Conservation (phyloP, 2,888 invertebrate species). For the Bugulina stolonifera region DNA sequence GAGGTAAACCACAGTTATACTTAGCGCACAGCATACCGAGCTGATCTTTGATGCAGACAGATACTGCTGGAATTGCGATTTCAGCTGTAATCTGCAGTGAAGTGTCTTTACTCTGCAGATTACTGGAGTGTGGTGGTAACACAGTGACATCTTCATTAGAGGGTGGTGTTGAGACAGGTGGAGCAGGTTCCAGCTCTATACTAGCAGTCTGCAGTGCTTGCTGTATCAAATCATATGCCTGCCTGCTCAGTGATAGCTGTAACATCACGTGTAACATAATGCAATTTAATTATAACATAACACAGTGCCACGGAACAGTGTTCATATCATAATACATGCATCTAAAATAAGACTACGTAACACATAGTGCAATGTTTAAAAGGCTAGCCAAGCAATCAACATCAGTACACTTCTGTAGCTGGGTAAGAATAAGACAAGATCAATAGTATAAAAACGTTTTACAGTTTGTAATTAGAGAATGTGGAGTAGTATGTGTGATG, state of each 20-base stretch:
- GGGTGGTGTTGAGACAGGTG: not conserved
- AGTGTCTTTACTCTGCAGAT: not conserved
- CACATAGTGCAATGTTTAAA: too few species aligned
- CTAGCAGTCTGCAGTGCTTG: slow-evolving; percentile 43
- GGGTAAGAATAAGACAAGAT: too few species aligned
- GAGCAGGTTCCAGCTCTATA: too few species aligned
- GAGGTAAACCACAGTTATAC: too few species aligned
- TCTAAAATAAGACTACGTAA: too few species aligned
- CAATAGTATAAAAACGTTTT: too few species aligned
- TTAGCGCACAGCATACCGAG: not conserved
- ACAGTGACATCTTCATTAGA: not conserved
- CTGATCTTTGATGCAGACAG: slow-evolving; percentile 14
- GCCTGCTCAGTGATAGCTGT: slow-evolving; percentile 63
- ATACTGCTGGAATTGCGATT: not conserved
- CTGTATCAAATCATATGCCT: slow-evolving; percentile 82
- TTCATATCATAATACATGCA: too few species aligned
- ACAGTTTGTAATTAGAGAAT: too few species aligned
- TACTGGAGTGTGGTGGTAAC: not conserved
- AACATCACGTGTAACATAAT: too few species aligned
- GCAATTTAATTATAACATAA: not conserved
- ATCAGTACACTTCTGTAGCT: too few species aligned
- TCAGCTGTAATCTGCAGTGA: not conserved
- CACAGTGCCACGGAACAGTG: not conserved
- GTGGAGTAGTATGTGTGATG: too few species aligned
- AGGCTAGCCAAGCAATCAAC: too few species aligned